Evolutionary conservation across 2,797 vertebrate species (phyloP), one percentile per base, ranked within the genome.

Genomic region (Sebastes ruberrimus): DNA sequence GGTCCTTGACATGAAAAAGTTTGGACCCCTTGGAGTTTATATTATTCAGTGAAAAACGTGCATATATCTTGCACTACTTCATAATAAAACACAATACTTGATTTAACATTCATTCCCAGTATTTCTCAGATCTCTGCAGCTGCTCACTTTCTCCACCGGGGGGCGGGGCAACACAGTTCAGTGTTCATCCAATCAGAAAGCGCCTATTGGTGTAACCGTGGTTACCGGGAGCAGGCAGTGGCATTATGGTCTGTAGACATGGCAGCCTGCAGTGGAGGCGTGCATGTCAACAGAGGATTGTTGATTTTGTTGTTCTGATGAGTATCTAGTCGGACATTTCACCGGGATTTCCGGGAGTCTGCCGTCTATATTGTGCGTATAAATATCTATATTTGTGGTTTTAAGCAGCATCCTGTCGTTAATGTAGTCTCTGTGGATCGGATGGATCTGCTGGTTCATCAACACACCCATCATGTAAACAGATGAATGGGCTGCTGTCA

Each of bases 191-290:
- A 94, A 94, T 93, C 81, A 82, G 80, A 84, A 13, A 49, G 52
- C 74, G 42, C 63, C 74, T 16, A 10, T 71, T 63, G 56, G 30
- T 59, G 89, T 87, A 62, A 74, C 91, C 80, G 3, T 46, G 61
- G 90, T 87, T 80, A 88, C 92, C 1, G 10, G 59, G 13, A 0
- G 38, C 38, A 38, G 52, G 62, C 53, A 14, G 49, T 14, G 7
- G 6, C 57, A 92, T 93, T 93, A 93, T 93, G 93, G 92, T 87
- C 56, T 92, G 81, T 80, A 46, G 35, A 83, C 53, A 92, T 92
- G 90, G 91, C 85, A 70, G 82, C 88, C 13, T 74, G 60, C 81
- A 30, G 77, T 68, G 42, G 62, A 10, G 77, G 65, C 60, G 8
- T 76, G 65, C 3, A 0, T 59, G 46, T 67, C 7, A 75, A 68